A percentile compares a stretch with the other conserved stretches of the same genome.
These are phyloP conservation scores for Dryocosmus kuriphilus DNA, from an alignment of 2,888 invertebrate species.

Conservation along the genomic window DNA sequence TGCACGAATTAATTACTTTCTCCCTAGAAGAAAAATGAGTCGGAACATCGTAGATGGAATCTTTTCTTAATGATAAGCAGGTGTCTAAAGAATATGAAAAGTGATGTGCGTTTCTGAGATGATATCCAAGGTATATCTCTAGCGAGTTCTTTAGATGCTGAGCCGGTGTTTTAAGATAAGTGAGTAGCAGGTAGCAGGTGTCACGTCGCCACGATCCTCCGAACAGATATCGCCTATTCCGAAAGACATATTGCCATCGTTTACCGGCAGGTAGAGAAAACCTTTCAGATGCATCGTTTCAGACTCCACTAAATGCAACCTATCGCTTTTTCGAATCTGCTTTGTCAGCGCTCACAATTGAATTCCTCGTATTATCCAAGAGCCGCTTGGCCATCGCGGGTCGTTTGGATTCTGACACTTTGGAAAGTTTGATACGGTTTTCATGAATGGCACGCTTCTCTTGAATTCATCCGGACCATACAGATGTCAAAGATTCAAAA, in stretches of 20 bases:
- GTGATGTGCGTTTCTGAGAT: conserved; percentile 16
- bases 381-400: background rate
- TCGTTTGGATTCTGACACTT: background rate
- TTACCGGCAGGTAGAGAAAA: conserved; percentile 56
- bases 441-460: background rate
- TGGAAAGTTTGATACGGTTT: background rate
- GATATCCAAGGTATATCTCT: conserved; percentile 2
- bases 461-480: background rate
- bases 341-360: conserved; percentile 62
- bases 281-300: conserved; percentile 58
- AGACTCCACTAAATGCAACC: conserved; percentile 41
- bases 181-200: conserved; percentile 71
- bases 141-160: conserved; percentile 27
- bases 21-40: background rate
- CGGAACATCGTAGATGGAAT: background rate
- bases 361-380: conserved; percentile 49
- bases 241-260: conserved; percentile 61
- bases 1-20: background rate
- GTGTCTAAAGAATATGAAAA: background rate
- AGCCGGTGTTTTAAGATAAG: conserved; percentile 57
- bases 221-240: conserved; percentile 61
- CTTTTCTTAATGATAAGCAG: background rate
- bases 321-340: conserved; percentile 55
- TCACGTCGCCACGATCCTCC: conserved; percentile 62
- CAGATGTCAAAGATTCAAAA: background rate